Conservation (phyloP, 1,140 invertebrate species). For the Cephus cinctus region DNA sequence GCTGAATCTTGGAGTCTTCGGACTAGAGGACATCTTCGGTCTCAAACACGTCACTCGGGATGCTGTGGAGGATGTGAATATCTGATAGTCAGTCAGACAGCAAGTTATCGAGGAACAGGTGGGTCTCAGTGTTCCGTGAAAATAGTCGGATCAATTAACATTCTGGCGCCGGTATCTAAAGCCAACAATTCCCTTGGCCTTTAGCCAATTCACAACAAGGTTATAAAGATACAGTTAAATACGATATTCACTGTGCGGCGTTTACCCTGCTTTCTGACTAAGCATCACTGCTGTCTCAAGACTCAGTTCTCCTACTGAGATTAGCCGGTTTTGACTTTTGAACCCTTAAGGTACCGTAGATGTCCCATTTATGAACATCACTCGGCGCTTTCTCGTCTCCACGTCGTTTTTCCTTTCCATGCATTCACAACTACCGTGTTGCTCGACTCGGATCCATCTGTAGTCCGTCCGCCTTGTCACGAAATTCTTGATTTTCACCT, state of each 20-base stretch:
- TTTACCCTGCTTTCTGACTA: neutral
- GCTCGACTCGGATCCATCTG: slow-evolving; percentile 32
- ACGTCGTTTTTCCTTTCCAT: slow-evolving; percentile 11
- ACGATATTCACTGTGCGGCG: neutral
- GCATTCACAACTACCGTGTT: slow-evolving; percentile 33
- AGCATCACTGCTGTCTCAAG: neutral
- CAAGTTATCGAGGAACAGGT: neutral
- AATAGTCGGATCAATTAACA: neutral
- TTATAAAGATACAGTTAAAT: neutral
- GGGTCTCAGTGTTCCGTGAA: neutral
- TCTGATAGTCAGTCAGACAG: neutral
- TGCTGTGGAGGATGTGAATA: neutral
- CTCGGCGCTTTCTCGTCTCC: slow-evolving; percentile 11
- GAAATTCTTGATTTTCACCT: slow-evolving; percentile 24
- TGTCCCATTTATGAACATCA: neutral
- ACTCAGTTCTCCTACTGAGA: neutral
- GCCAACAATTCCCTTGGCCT: neutral
- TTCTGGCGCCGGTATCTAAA: neutral
- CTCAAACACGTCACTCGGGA: neutral
- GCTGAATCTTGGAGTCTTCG: neutral
- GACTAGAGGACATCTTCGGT: neutral
- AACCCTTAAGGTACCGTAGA: neutral
- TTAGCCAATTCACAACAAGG: neutral
- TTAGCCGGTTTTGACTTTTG: neutral
- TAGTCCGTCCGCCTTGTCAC: slow-evolving; percentile 17